Percentiles rank a stretch among this genome's conserved stretches.
Conservation (phyloP, 2,113 vertebrate species). For the Loxodonta africana region DNA sequence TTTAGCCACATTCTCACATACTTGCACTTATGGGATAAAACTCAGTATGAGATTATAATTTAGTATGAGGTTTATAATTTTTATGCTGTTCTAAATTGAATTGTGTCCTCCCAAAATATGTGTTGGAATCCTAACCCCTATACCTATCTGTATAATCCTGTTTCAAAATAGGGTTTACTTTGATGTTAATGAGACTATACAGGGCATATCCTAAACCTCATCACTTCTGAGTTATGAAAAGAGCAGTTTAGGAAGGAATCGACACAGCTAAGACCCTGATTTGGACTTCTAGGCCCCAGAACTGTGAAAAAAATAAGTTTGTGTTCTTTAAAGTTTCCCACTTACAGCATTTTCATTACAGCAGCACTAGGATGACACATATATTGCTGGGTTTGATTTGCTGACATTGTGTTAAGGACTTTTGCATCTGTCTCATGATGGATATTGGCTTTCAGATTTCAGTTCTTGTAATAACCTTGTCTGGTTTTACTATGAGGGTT, state of each 20-base stretch:
- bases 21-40: neutral
- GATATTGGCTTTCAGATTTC: neutral
- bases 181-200: neutral
- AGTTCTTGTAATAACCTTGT: neutral
- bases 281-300: neutral
- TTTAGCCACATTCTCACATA: neutral
- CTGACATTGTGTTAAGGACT: neutral
- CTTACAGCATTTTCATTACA: too few relatives aligned
- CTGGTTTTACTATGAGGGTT: neutral
- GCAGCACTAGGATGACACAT: too few relatives aligned
- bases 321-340: neutral
- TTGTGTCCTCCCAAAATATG: neutral
- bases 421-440: neutral
- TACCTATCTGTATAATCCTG: neutral
- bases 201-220: neutral
- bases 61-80: neutral
- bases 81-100: neutral
- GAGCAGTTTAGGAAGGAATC: neutral
- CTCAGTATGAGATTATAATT: neutral
- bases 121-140: neutral
- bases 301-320: neutral
- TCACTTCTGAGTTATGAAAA: neutral
- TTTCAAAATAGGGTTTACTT: neutral
- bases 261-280: neutral
- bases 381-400: neutral